Evolutionary conservation across 2,797 vertebrate species (phyloP), one percentile per base, ranked within the genome.

Genomic region (Tenualosa thibaudeaui): DNA sequence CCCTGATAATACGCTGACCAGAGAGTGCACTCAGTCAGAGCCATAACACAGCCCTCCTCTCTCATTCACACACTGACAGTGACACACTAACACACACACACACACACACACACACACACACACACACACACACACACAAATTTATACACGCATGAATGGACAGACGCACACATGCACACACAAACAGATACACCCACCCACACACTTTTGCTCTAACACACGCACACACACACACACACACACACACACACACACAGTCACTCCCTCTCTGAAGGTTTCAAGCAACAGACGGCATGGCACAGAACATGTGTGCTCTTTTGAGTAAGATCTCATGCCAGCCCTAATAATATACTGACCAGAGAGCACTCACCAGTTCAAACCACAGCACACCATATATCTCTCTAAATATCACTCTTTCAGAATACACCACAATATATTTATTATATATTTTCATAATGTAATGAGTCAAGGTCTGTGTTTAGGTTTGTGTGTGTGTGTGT

Each of bases 261-360:
- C 17, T 40, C 68, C 13, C 37, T 43, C 71, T 8, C 71, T 78
- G 40, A 22, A 46, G 81, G 83, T 65, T 71, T 75, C 53, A 71
- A 46, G 40, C 40, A 78, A 78, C 71, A 78, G 71, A 46, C 71
- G 40, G 71, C 40, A 78, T 88, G 49, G 71, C 71, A 78, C 71
- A 78, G n/a, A 19, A 40, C 40, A 46, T 46, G 71, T 22, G 17
- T 78, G 84, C 87, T 88, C 88, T 87, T 86, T 87, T 87, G 84
- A 81, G 37, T 84, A 56, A 50, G 82, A 40, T 89, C 81, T 83
- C 5, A 26, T 86, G 84, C 89, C 89, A 88, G 84, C 84, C 84
- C 90, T 91, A 93, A 92, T 91, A 92, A 92, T 93, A 90, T 81
- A 60, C 88, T 90, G 89, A 91, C 88, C 83, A 78, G 83, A 91